Evolutionary conservation across 92 coral and sea anemone species (phyloP), one percentile per base, ranked within the genome.

Genomic region (Parazoanthus swiftii): DNA sequence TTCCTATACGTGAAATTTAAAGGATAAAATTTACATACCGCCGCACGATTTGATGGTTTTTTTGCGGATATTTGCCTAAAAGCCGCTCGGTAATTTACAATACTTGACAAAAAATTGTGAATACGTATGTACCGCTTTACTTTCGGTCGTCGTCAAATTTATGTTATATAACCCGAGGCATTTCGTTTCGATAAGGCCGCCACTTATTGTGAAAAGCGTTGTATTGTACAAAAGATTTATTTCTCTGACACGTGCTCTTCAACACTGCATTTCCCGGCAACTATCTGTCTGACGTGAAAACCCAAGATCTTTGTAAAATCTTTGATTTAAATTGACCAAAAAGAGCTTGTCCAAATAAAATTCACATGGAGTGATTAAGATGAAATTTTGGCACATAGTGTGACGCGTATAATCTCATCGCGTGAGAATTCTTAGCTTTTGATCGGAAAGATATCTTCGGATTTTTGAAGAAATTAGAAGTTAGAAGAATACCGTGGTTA

Each of bases 131-230:
- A 36, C 70, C 86, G 39, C 36, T 33, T 71, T 84, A 37, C 73
- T 58, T 8, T 58, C 73, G 35, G 88, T 85, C 77, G 88, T 92
- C 91, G 93, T 91, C 93, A 89, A 93, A 80, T 93, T 48, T 94
- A 93, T 89, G 89, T 82, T 86, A 93, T 86, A 93, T 95, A 93
- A 90, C 98, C 98, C 74, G 98, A 92, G 98, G 98, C 98, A 89
- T 81, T 90, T 89, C 80, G 81, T 81, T 66, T 81, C 78, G 92
- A 89, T 86, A 86, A 89, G 88, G 85, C 77, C 82, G 75, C 70
- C 89, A 87, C 92, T 89, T 86, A 89, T 92, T 92, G 92, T 95
- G 91, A 92, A 81, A 88, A 85, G 89, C 80, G 84, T 91, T 74
- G 81, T 79, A 91, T 91, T 90, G 86, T 88, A 91, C 93, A 91